phyloP scores from a whole-genome alignment of 2,113 vertebrate species.

The Camelus dromedarius region DNA sequence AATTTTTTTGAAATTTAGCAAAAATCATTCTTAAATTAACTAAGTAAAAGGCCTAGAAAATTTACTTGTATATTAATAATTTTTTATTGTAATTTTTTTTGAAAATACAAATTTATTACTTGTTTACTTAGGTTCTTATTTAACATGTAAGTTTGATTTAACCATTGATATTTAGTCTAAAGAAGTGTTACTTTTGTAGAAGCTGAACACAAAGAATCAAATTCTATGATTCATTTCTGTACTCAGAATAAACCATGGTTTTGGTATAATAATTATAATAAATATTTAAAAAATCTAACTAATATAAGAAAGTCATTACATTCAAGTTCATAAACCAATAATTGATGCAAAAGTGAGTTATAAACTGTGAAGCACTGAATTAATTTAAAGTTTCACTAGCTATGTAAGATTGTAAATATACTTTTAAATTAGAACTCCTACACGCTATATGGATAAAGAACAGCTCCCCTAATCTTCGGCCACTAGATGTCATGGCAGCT shows the following conservation, averaged over 20 bases:
- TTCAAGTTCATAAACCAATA: not conserved
- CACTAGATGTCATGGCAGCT: constrained; percentile 74
- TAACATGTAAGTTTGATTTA: constrained; percentile 41
- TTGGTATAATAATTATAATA: not conserved
- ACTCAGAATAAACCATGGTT: not conserved
- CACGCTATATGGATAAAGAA: not conserved
- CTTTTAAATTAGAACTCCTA: not conserved
- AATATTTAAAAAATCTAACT: not conserved
- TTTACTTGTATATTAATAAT: not conserved
- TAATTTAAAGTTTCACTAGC: not conserved
- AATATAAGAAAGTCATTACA: not conserved
- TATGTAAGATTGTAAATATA: not conserved
- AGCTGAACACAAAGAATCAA: constrained; percentile 21
- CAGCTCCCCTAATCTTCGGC: not conserved
- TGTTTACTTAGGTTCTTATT: constrained; percentile 25
- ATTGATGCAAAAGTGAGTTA: not conserved
- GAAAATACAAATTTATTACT: constrained; percentile 3
- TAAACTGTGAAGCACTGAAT: not conserved
- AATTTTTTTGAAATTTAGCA: not conserved
- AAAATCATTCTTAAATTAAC: not conserved
- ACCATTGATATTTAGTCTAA: not conserved
- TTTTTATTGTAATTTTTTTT: not conserved
- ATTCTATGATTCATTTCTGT: not conserved
- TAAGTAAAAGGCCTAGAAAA: not conserved
- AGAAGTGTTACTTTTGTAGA: not conserved